Conservation (phyloP, 2,888 invertebrate species). For the Pseudococcus jackbeardsleyi region DNA sequence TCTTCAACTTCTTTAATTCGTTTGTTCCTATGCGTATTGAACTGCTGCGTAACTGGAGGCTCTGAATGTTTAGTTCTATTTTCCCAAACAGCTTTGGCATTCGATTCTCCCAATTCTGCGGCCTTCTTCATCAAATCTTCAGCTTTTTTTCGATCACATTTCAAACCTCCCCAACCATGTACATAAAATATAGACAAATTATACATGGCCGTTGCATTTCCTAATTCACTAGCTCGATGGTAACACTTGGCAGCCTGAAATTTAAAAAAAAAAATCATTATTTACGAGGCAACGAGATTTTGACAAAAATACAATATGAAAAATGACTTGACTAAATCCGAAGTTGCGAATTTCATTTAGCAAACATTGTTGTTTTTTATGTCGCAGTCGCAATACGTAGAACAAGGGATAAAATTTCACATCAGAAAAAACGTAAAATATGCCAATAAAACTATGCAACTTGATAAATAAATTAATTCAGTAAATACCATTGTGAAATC, state of each 20-base stretch:
- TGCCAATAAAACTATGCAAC: not conserved
- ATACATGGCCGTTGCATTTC: constrained; percentile 78
- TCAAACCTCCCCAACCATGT: constrained; percentile 76
- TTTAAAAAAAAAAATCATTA: not conserved
- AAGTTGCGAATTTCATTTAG: no score
- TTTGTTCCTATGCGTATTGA: not conserved
- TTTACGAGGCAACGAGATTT: no score
- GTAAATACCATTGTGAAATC: constrained; percentile 73
- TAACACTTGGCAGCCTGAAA: constrained; percentile 78
- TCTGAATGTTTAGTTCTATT: not conserved
- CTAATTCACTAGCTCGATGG: constrained; percentile 75
- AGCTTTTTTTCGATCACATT: constrained; percentile 73
- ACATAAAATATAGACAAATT: constrained; percentile 80
- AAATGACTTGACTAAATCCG: no score
- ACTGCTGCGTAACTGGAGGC: not conserved
- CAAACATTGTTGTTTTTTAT: no score
- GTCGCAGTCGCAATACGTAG: no score
- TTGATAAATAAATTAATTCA: not conserved
- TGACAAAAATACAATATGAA: no score
- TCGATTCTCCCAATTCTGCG: constrained; percentile 74
- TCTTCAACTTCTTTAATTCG: not conserved
- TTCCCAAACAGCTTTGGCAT: constrained; percentile 74
- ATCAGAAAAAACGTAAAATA: no score
- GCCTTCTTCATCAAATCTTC: constrained; percentile 74
- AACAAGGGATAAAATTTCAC: not conserved